Evolutionary conservation across 2,888 invertebrate genomes (phyloP).

Genomic region (Andrena trimmerana): DNA sequence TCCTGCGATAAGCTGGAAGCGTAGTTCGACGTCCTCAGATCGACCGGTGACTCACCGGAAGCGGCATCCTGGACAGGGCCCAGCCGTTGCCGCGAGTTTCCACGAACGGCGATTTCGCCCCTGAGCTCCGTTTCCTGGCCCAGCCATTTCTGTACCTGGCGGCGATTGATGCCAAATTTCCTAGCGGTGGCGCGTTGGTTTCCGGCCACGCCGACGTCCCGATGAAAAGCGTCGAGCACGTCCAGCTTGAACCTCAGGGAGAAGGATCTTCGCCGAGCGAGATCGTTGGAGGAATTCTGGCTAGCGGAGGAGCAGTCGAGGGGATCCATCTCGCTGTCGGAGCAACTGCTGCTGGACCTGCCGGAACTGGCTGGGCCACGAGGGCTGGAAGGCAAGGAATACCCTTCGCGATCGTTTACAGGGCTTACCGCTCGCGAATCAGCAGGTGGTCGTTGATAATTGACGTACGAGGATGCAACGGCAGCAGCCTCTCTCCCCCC

Average conservation of each 20-base stretch:
- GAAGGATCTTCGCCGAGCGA: conserved; percentile 84
- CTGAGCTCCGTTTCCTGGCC: conserved; percentile 84
- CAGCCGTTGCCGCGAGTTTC: conserved; percentile 82
- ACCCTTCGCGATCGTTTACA: conserved; percentile 62
- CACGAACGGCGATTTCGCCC: conserved; percentile 81
- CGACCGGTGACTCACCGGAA: conserved; percentile 79
- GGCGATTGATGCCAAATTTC: conserved; percentile 86
- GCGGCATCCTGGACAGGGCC: conserved; percentile 77
- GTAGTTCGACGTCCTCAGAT: conserved; percentile 78
- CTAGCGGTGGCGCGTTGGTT: conserved; percentile 86
- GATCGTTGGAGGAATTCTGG: conserved; percentile 62
- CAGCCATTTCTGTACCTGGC: conserved; percentile 86
- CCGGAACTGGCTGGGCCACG: conserved; percentile 73
- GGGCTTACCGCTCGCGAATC: conserved; percentile 73
- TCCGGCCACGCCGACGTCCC: conserved; percentile 84
- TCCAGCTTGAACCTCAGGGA: conserved; percentile 85
- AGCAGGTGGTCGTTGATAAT: conserved; percentile 72
- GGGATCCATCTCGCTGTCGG: conserved; percentile 82
- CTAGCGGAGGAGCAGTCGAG: conserved; percentile 73
- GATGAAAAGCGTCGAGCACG: conserved; percentile 85
- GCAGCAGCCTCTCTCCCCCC: conserved; percentile 53
- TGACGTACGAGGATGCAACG: conserved; percentile 53
- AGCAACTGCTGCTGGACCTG: conserved; percentile 78
- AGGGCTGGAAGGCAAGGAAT: conserved; percentile 78
- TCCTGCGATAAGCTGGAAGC: conserved; percentile 70